A percentile compares a stretch with the other conserved stretches of the same genome.
Conservation (phyloP, 2,888 invertebrate species). For the Calephelis perditalis region DNA sequence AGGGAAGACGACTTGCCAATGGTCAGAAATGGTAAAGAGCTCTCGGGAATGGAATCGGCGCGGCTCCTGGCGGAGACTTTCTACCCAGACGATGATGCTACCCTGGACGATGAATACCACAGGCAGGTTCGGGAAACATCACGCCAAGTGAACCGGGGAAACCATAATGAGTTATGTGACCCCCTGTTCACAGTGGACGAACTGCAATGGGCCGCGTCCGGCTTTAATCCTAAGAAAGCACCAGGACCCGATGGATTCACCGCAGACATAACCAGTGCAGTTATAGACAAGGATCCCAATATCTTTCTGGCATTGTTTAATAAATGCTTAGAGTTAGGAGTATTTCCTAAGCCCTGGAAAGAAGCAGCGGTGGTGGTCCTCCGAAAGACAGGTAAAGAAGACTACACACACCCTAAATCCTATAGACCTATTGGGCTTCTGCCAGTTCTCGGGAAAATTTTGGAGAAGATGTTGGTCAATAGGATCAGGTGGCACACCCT, state of each 20-base stretch:
- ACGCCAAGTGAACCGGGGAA: constrained; percentile 17
- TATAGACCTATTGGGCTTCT: no score
- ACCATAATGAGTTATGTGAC: constrained; percentile 1
- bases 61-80: background rate
- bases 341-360: no score
- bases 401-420: no score
- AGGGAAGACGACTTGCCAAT: background rate
- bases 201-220: background rate
- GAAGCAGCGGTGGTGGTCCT: no score
- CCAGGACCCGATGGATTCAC: constrained; percentile 12
- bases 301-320: no score
- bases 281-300: constrained; percentile 7
- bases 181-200: background rate
- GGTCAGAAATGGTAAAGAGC: background rate
- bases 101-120: background rate
- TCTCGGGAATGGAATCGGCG: background rate
- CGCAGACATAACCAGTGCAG: constrained; percentile 12
- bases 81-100: background rate
- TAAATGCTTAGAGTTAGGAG: no score
- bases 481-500: no score
- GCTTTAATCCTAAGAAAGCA: background rate
- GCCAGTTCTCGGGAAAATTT: no score
- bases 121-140: background rate
- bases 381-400: no score
- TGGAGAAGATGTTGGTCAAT: no score